Conservation (phyloP, 2,797 vertebrate genomes). For the Pterois miles region DNA sequence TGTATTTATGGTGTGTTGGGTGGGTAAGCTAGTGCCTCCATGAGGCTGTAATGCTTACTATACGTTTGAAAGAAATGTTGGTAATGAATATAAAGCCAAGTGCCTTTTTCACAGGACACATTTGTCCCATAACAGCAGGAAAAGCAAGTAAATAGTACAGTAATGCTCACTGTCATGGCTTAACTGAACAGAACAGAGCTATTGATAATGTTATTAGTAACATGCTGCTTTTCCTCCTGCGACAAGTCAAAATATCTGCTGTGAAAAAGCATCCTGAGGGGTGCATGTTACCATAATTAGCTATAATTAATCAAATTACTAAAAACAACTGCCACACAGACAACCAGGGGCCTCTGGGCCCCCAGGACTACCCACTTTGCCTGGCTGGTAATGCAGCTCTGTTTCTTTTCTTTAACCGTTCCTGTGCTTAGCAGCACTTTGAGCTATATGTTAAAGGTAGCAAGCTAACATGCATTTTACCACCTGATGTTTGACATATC, state of each 20-base stretch:
- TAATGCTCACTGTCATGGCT: not conserved
- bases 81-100: not conserved
- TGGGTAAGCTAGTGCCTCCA: no score
- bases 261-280: not conserved
- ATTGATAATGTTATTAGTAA: not conserved
- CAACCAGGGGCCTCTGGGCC: no score
- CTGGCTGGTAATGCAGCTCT: not conserved
- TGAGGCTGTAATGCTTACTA: not conserved
- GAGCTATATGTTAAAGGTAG: not conserved
- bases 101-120: not conserved
- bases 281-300: not conserved
- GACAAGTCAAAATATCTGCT: not conserved
- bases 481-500: no score
- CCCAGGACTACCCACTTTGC: not conserved
- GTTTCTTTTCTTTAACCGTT: not conserved
- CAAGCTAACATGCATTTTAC: no score
- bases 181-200: not conserved
- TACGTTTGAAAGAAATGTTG: not conserved
- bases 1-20: not conserved
- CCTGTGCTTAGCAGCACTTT: not conserved
- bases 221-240: not conserved
- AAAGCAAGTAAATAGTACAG: not conserved
- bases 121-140: not conserved
- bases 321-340: not conserved
- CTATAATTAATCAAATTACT: not conserved